These are phyloP conservation scores for Tetramorium bicarinatum DNA, from an alignment of 2,888 invertebrate species.

Conservation along the genomic window DNA sequence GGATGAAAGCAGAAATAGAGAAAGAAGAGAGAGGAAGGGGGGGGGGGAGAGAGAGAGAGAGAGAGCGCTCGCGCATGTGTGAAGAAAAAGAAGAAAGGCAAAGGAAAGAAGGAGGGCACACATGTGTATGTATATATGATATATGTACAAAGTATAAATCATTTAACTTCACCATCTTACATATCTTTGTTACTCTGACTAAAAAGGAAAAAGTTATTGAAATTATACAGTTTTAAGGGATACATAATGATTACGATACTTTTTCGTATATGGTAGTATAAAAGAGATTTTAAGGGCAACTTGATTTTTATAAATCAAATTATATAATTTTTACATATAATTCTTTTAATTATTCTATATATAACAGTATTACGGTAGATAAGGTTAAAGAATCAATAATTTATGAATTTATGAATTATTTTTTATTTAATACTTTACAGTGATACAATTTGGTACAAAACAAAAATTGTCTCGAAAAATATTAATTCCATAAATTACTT, in stretches of 20 bases:
- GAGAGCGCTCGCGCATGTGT: too few species aligned
- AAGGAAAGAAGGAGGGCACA: not conserved
- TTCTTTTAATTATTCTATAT: not conserved
- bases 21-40: not conserved
- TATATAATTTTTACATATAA: not conserved
- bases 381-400: not conserved
- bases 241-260: not conserved
- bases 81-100: too few species aligned
- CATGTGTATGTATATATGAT: constrained; percentile 31
- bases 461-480: not conserved
- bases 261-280: not conserved
- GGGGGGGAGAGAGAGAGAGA: not conserved
- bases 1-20: not conserved
- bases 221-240: not conserved
- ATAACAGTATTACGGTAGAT: not conserved
- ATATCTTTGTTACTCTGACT: not conserved
- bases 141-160: not conserved
- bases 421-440: not conserved
- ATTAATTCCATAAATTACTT: not conserved
- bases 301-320: not conserved
- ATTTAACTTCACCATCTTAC: not conserved
- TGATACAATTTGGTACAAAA: not conserved
- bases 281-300: not conserved
- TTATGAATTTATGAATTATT: not conserved
- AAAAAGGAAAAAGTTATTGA: not conserved